Conservation (phyloP, 2,888 invertebrate genomes). For the Eupeodes luniger region DNA sequence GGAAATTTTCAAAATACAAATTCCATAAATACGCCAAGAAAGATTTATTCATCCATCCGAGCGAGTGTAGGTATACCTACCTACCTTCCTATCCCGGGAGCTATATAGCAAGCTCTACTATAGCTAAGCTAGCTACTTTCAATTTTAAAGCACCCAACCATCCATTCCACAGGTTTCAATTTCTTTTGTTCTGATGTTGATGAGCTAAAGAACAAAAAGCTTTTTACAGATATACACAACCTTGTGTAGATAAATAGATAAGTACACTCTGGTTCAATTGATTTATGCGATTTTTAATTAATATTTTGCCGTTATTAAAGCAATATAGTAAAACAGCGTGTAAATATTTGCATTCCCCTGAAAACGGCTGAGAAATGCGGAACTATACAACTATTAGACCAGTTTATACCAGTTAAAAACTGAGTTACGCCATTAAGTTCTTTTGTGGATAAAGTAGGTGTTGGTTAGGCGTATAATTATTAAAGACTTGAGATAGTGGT, state of each 20-base stretch:
- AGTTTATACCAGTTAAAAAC: too few species aligned
- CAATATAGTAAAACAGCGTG: too few species aligned
- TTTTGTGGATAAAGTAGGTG: too few species aligned
- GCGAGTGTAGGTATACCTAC: not conserved
- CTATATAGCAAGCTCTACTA: not conserved
- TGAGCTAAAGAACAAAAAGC: constrained; percentile 31
- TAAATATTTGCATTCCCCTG: too few species aligned
- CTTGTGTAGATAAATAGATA: not conserved
- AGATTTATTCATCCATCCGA: constrained; percentile 58
- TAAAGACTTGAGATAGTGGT: too few species aligned
- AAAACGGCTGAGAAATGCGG: too few species aligned
- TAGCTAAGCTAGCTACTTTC: constrained; percentile 5
- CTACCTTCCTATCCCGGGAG: not conserved
- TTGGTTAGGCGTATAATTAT: too few species aligned
- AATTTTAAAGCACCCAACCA: constrained; percentile 20
- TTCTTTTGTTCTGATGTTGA: constrained; percentile 37
- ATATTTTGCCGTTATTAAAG: too few species aligned
- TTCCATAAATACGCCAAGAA: constrained; percentile 25
- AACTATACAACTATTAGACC: too few species aligned
- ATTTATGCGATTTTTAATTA: not conserved
- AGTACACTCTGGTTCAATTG: constrained; percentile 21
- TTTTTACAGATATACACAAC: constrained; percentile 4
- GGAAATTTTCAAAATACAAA: constrained; percentile 52
- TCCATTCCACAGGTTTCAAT: constrained; percentile 32
- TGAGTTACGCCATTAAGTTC: too few species aligned